Percentiles rank a stretch among this genome's conserved stretches.
phyloP scores from a whole-genome alignment of 2,797 vertebrate species.

The Falco cherrug region DNA sequence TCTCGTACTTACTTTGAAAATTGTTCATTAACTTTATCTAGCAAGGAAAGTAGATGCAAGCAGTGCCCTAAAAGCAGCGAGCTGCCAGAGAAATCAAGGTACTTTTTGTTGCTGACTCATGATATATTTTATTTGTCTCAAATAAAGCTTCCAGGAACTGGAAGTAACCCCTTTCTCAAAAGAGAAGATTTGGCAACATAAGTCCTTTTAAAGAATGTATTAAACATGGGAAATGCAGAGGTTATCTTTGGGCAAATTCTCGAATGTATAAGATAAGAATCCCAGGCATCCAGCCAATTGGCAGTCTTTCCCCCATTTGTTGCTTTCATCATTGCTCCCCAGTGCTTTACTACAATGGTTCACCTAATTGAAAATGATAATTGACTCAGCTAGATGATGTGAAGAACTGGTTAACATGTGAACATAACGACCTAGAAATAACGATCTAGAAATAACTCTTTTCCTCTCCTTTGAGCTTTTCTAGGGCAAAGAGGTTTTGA shows the following conservation, averaged over 20 bases:
- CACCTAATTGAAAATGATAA: background rate
- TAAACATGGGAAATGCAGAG: background rate
- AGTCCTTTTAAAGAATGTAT: background rate
- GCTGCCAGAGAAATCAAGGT: background rate
- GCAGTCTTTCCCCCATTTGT: background rate
- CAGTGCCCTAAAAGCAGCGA: background rate
- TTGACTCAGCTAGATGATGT: background rate
- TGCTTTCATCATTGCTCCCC: background rate
- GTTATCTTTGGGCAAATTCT: background rate
- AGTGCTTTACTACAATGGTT: background rate
- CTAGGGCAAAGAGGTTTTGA: background rate
- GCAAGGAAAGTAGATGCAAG: background rate
- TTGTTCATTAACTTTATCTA: background rate
- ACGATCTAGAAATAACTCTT: background rate
- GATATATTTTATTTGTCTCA: background rate
- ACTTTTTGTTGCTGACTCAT: background rate
- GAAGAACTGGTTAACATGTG: background rate
- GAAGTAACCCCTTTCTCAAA: background rate
- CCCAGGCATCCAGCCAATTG: background rate
- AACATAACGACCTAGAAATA: background rate
- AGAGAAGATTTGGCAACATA: background rate
- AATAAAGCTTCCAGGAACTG: background rate
- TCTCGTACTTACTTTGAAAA: background rate
- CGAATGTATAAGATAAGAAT: background rate
- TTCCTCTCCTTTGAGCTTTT: background rate